Conservation (phyloP, 1,140 invertebrate species). For the Papilio polyxenes region DNA sequence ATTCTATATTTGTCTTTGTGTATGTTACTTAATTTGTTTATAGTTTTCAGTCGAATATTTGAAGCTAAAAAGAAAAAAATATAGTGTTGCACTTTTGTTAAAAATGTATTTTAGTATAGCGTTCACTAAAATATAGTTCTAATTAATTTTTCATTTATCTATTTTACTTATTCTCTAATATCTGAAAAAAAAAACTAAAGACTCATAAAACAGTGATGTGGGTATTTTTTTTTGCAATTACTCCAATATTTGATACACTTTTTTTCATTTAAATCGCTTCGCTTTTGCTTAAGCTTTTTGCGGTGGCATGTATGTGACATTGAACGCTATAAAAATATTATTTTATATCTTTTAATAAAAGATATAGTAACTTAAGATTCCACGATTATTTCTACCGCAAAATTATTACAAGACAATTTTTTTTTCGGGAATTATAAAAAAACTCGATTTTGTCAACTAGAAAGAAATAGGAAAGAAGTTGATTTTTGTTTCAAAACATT, state of each 20-base stretch:
- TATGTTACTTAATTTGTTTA: too few species aligned
- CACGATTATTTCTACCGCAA: background rate
- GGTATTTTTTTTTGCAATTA: slow-evolving; percentile 46
- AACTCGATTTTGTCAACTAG: too few species aligned
- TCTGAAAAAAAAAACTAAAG: background rate
- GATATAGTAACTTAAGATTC: slow-evolving; percentile 27
- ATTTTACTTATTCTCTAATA: slow-evolving; percentile 3
- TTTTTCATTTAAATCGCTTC: slow-evolving; percentile 65
- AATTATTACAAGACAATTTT: too few species aligned
- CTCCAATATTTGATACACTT: slow-evolving; percentile 46
- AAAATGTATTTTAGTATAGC: too few species aligned
- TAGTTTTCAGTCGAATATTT: too few species aligned
- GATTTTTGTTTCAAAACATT: too few species aligned
- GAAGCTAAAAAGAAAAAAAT: too few species aligned
- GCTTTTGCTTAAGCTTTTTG: slow-evolving; percentile 77
- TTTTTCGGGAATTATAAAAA: too few species aligned
- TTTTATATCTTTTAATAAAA: background rate
- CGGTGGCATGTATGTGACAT: slow-evolving; percentile 68
- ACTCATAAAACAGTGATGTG: slow-evolving; percentile 63
- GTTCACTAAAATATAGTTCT: too few species aligned
- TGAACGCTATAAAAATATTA: background rate
- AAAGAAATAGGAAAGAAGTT: too few species aligned
- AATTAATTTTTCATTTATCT: background rate
- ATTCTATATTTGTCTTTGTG: too few species aligned
- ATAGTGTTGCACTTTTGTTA: too few species aligned